Conservation (phyloP, 2,797 vertebrate species). For the Takifugu rubripes region DNA sequence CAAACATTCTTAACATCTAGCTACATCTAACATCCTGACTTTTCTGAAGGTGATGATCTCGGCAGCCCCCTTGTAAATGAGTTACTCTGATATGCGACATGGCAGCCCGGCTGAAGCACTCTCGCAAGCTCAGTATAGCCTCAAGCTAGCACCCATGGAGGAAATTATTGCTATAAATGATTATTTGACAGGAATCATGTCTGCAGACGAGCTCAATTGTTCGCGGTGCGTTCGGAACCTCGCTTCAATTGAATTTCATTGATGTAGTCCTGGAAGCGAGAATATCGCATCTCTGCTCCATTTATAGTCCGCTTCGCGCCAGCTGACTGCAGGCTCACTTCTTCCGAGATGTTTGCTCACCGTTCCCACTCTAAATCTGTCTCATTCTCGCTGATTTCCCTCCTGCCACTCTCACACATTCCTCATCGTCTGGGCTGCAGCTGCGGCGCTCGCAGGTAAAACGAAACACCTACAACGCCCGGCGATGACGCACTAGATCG, state of each 20-base stretch:
- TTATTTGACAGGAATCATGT: slow-evolving; percentile 1
- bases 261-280: slow-evolving; percentile 40
- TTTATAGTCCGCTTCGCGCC: slow-evolving; percentile 42
- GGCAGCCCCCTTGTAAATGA: background rate
- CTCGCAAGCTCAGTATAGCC: too few relatives aligned
- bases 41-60: too few relatives aligned
- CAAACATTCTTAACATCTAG: too few relatives aligned
- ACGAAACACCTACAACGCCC: slow-evolving; percentile 14
- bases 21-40: too few relatives aligned
- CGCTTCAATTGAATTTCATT: slow-evolving; percentile 32
- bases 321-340: too few relatives aligned
- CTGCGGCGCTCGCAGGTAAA: slow-evolving; percentile 13
- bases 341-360: slow-evolving; percentile 2
- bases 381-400: slow-evolving; percentile 11
- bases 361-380: slow-evolving; percentile 22
- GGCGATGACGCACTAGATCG: slow-evolving; percentile 20
- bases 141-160: too few relatives aligned
- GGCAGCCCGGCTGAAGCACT: too few relatives aligned
- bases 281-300: slow-evolving; percentile 33
- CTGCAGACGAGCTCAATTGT: slow-evolving; percentile 2
- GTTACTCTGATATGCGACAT: background rate
- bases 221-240: slow-evolving; percentile 13
- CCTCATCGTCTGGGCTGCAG: slow-evolving; percentile 1
- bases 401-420: slow-evolving; percentile 3
- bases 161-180: too few relatives aligned